Percentiles rank a stretch among this genome's conserved stretches.
Evolutionary conservation across 2,797 vertebrate species (phyloP).

Genomic region (Etheostoma nigrum): DNA sequence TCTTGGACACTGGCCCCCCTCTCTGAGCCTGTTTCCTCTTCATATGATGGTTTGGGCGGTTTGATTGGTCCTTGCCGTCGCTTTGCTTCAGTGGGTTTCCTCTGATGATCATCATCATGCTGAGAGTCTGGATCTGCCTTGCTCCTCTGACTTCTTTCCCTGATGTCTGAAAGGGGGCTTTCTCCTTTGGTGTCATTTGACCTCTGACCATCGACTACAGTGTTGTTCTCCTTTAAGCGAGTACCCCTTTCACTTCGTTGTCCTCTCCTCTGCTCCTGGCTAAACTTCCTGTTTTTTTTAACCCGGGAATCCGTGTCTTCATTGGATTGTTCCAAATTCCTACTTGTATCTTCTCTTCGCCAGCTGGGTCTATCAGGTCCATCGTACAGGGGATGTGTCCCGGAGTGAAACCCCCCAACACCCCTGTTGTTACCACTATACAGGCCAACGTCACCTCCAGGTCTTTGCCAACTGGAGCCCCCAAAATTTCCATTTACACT

Average conservation of each 20-base stretch:
- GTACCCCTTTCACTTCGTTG: slow-evolving; percentile 78
- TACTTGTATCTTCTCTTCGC: slow-evolving; percentile 78
- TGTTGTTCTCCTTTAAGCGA: slow-evolving; percentile 77
- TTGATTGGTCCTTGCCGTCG: slow-evolving; percentile 83
- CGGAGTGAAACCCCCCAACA: slow-evolving; percentile 14
- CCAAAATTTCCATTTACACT: slow-evolving; percentile 52
- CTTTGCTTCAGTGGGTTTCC: slow-evolving; percentile 58
- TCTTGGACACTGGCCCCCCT: slow-evolving; percentile 32
- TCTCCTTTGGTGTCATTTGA: slow-evolving; percentile 47
- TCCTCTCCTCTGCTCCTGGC: slow-evolving; percentile 84
- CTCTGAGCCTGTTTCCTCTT: slow-evolving; percentile 59
- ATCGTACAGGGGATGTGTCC: slow-evolving; percentile 37
- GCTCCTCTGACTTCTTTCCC: slow-evolving; percentile 54
- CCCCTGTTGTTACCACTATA: slow-evolving; percentile 68
- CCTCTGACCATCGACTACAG: slow-evolving; percentile 56
- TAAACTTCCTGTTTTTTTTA: slow-evolving; percentile 84
- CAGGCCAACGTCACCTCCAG: slow-evolving; percentile 78
- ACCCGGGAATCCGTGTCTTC: slow-evolving; percentile 86
- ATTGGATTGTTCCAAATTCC: slow-evolving; percentile 66
- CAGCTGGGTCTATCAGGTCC: slow-evolving; percentile 73
- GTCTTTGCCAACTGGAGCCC: slow-evolving; percentile 84
- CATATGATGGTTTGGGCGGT: slow-evolving; percentile 70
- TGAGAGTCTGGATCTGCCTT: slow-evolving; percentile 53
- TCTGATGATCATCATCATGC: slow-evolving; percentile 43
- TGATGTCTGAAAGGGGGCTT: slow-evolving; percentile 35